Conservation (phyloP, 1,140 invertebrate species). For the Cydia pomonella region DNA sequence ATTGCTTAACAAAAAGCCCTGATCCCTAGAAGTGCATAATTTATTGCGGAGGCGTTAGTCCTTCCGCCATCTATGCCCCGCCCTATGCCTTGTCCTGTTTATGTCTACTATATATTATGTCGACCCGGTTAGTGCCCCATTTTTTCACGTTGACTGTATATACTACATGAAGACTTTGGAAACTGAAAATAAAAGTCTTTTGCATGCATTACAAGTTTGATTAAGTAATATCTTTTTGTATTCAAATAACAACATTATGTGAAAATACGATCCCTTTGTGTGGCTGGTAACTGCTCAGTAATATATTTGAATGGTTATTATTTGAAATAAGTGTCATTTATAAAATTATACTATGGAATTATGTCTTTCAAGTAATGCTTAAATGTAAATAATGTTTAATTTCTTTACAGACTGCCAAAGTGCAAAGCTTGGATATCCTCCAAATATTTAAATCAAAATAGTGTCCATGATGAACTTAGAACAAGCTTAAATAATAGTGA, state of each 20-base stretch:
- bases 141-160: background rate
- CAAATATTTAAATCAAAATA: slow-evolving; percentile 68
- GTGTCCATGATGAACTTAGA: slow-evolving; percentile 70
- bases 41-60: slow-evolving; percentile 23
- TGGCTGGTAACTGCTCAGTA: too few species aligned
- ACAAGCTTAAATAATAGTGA: slow-evolving; percentile 59
- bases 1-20: background rate
- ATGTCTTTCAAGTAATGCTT: too few species aligned
- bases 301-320: too few species aligned
- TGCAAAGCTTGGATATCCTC: slow-evolving; percentile 74
- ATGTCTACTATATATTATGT: background rate
- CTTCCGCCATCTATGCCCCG: background rate
- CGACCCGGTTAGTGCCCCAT: background rate
- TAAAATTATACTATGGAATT: too few species aligned
- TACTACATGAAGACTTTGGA: background rate
- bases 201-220: background rate
- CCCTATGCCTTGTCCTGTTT: background rate
- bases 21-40: background rate
- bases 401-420: slow-evolving; percentile 64
- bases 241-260: slow-evolving; percentile 30
- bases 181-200: background rate
- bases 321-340: too few species aligned
- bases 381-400: background rate
- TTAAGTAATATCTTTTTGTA: slow-evolving; percentile 13
- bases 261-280: slow-evolving; percentile 4